These are phyloP conservation scores for Prionace glauca DNA, from an alignment of 2,797 vertebrate species.

Conservation along the genomic window DNA sequence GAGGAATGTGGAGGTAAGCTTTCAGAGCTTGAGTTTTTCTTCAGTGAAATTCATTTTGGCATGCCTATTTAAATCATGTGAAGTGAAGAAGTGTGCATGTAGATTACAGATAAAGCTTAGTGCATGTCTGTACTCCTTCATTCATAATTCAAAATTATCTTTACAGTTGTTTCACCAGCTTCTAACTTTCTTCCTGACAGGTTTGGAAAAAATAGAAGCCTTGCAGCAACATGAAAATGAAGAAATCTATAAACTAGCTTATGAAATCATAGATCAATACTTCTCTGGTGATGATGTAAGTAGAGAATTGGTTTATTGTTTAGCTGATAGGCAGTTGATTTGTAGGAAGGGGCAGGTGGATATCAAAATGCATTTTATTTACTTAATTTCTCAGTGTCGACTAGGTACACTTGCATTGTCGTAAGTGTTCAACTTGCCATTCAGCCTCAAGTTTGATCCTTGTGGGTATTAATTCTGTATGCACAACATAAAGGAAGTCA, in stretches of 20 bases:
- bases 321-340: not conserved
- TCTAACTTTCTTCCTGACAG: conserved; percentile 3
- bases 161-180: not conserved
- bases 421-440: not conserved
- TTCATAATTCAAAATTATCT: not conserved
- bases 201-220: conserved; percentile 41
- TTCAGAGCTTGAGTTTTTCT: not conserved
- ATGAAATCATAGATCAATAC: conserved; percentile 40
- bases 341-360: not conserved
- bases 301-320: not conserved
- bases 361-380: not conserved
- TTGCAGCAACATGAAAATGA: conserved; percentile 40
- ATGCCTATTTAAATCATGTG: not conserved
- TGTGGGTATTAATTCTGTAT: not conserved
- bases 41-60: not conserved
- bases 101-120: not conserved
- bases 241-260: conserved; percentile 40
- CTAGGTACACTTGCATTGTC: not conserved
- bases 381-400: not conserved
- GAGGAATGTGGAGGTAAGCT: conserved; percentile 90
- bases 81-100: not conserved
- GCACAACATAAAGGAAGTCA: not conserved
- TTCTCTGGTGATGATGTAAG: conserved; percentile 40
- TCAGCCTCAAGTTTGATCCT: not conserved
- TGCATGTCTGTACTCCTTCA: not conserved